Evolutionary conservation across 2,888 invertebrate species (phyloP).

Genomic region (Acleris cristana): DNA sequence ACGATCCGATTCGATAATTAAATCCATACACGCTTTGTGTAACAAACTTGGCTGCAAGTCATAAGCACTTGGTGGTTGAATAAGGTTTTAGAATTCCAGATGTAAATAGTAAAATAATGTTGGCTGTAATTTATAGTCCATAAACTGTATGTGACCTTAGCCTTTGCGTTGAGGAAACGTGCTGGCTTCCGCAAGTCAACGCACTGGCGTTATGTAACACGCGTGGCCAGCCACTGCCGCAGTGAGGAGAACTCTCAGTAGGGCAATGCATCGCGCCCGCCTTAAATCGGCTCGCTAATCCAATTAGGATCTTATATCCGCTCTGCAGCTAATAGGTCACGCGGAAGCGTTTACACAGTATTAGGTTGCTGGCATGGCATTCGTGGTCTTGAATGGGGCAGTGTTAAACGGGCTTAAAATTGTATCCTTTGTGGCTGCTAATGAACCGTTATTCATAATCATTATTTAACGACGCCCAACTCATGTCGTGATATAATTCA

Average conservation of each 20-base stretch:
- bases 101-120: slow-evolving; percentile 15
- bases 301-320: slow-evolving; percentile 15
- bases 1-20: neutral
- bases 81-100: slow-evolving; percentile 35
- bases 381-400: too few relatives aligned
- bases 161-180: slow-evolving; percentile 29
- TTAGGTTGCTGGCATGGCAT: neutral
- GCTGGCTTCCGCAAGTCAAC: slow-evolving; percentile 34
- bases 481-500: too few relatives aligned
- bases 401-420: neutral
- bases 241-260: neutral
- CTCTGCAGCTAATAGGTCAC: slow-evolving; percentile 15
- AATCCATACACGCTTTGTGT: slow-evolving; percentile 11
- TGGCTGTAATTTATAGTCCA: slow-evolving; percentile 24
- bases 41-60: slow-evolving; percentile 3
- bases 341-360: neutral
- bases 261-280: slow-evolving; percentile 8
- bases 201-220: slow-evolving; percentile 20
- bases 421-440: too few relatives aligned
- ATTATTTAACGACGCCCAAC: too few relatives aligned
- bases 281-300: slow-evolving; percentile 1
- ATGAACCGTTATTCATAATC: too few relatives aligned
- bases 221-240: neutral
- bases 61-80: slow-evolving; percentile 3
- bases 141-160: slow-evolving; percentile 29